phyloP scores from a whole-genome alignment of 2,797 vertebrate genomes.

The Cryptoblepharus egeriae region DNA sequence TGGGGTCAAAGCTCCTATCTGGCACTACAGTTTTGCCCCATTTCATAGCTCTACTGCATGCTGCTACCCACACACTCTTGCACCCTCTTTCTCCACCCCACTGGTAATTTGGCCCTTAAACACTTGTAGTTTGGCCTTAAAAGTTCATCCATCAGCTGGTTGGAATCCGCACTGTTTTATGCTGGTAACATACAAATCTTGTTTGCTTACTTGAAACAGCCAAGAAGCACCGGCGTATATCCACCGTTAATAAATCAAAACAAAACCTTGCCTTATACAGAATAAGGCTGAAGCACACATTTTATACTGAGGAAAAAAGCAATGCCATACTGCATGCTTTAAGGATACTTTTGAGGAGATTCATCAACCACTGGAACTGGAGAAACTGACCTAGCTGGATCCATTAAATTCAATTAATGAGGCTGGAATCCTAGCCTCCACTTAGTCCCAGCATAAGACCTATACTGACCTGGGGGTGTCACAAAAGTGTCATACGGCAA shows the following conservation, averaged over 20 bases:
- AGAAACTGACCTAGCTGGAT: not conserved
- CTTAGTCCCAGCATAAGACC: no score
- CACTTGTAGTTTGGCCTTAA: not conserved
- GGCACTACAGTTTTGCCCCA: no score
- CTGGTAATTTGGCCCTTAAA: no score
- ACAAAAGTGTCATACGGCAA: no score
- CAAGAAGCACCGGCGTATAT: not conserved
- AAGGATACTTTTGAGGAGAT: not conserved
- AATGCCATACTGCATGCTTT: accelerated
- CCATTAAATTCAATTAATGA: no score
- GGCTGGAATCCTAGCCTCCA: no score
- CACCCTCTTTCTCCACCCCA: not conserved
- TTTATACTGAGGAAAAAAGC: not conserved
- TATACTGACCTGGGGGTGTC: no score
- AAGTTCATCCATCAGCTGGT: accelerated
- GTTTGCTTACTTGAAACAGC: not conserved
- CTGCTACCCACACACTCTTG: no score
- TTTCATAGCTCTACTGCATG: no score
- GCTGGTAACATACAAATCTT: not conserved
- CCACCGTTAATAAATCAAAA: slow-evolving; percentile 3
- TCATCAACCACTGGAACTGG: not conserved
- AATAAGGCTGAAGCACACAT: not conserved
- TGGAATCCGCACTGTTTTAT: accelerated
- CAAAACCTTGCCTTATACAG: not conserved
- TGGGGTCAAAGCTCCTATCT: no score